A percentile compares a stretch with the other conserved stretches of the same genome.
Evolutionary conservation across 2,113 vertebrate genomes (phyloP).

Genomic region (Apeltes quadracus): DNA sequence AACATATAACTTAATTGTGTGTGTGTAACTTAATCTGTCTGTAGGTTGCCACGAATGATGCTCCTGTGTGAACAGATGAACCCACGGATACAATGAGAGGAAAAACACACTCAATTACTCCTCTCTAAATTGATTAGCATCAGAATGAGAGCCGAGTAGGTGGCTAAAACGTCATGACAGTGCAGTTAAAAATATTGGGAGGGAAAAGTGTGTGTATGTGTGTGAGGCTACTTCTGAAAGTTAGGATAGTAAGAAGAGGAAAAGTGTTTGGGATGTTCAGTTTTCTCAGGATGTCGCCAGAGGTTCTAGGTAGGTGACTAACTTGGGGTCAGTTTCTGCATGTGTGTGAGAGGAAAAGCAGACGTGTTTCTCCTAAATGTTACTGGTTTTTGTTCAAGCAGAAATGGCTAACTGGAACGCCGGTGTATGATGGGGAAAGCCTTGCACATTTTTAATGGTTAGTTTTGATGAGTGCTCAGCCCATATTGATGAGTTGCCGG

Average conservation of each 20-base stretch:
- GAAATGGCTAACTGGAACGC: neutral
- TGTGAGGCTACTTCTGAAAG: neutral
- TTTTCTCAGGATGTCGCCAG: neutral
- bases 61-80: conserved; percentile 42
- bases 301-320: neutral
- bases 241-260: neutral
- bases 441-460: conserved; percentile 7
- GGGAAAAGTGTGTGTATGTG: neutral
- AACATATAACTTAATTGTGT: conserved; percentile 19
- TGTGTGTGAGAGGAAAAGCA: neutral
- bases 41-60: conserved; percentile 24
- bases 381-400: conserved; percentile 2
- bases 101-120: conserved; percentile 58
- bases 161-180: conserved; percentile 63
- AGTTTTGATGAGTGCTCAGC: conserved; percentile 23
- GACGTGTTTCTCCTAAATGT: neutral
- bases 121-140: conserved; percentile 69
- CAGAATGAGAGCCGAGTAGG: conserved; percentile 66
- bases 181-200: conserved; percentile 52
- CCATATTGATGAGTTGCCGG: conserved; percentile 33
- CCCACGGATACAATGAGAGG: conserved; percentile 29
- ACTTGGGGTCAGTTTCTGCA: neutral
- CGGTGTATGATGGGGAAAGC: neutral
- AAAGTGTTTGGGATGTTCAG: neutral
- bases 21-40: no score